Base-by-base conservation (phyloP, 2,888 invertebrate genomes). In the Muscina levida region DNA sequence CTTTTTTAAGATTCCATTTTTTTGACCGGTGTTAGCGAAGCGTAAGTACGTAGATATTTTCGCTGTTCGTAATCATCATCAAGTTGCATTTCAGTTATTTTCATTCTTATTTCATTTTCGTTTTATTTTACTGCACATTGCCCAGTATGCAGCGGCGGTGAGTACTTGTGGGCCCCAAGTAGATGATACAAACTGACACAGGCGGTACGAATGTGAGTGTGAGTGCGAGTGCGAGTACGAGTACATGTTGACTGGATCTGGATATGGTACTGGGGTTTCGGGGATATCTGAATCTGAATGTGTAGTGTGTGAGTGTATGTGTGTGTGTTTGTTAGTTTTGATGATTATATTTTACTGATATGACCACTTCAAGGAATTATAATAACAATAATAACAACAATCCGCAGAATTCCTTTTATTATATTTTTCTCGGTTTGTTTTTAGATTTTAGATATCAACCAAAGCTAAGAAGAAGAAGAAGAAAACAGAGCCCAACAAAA, bases 331-430 rank as follows among this genome's bases (percentile, higher is more conserved):
- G 77, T 78, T 74, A 24, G 31, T 79, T 44, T 83, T 80, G 82
- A 72, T 81, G 82, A 88, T 88, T 88, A 88, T 87, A 87, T 88
- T 88, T 87, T 84, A 87, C 88, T 88, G 88, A 88, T 88, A 88
- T 87, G 77, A 81, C 86, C 88, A 88, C 88, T 88, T 88, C 88
- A 88, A 88, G 88, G 88, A 88, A 88, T 88, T 88, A 88, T 88
- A 88, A 88, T 88, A 88, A 88, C 88, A 88, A 88, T 88, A 88
- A 88, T 88, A 88, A 88, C 88, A 88, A 88, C 88, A 88, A 88
- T 88, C 88, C 87, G 87, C 88, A 88, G 88, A 88, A 88, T 88
- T 88, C 87, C 85, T 87, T 85, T 85, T 83, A 85, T 84, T 82
- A 84, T 83, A 83, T 83, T 84, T 77, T 83, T 80, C 72, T 78